phyloP scores from a whole-genome alignment of 92 coral and sea anemone species.

The Virgularia gustaviana region DNA sequence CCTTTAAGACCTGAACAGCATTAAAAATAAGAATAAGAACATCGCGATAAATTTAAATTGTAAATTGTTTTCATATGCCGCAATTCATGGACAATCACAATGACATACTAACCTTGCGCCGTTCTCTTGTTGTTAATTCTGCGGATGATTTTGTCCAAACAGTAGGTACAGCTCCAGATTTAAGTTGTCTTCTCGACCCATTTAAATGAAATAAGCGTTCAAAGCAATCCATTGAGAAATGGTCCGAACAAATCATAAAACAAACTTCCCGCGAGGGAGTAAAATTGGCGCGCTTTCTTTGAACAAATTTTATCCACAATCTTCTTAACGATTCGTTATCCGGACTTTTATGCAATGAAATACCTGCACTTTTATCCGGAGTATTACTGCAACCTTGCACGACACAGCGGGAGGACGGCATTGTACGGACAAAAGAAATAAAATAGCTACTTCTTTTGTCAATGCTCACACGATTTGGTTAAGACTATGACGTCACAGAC shows the following conservation, averaged over 20 bases:
- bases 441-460: neutral
- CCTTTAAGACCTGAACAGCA: neutral
- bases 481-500: slow-evolving; percentile 9
- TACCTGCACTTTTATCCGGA: neutral
- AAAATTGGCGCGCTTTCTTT: slow-evolving; percentile 12
- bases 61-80: neutral
- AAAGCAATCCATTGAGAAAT: slow-evolving; percentile 9
- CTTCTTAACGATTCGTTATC: neutral
- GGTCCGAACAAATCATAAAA: slow-evolving; percentile 25
- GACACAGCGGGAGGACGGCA: slow-evolving; percentile 12
- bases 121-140: slow-evolving; percentile 23
- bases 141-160: slow-evolving; percentile 11
- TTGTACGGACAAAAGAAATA: neutral
- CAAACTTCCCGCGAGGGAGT: neutral
- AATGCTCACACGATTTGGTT: neutral
- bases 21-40: neutral
- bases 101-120: slow-evolving; percentile 15
- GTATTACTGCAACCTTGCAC: slow-evolving; percentile 12
- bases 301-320: slow-evolving; percentile 15
- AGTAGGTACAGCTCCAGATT: slow-evolving; percentile 10
- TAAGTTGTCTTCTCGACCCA: neutral
- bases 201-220: neutral
- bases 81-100: neutral
- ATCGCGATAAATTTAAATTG: too few relatives aligned
- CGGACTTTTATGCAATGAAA: slow-evolving; percentile 10